Evolutionary conservation across 2,113 vertebrate species (phyloP), one percentile per base, ranked within the genome.

Genomic region (Cyprinodon brontotheroides): DNA sequence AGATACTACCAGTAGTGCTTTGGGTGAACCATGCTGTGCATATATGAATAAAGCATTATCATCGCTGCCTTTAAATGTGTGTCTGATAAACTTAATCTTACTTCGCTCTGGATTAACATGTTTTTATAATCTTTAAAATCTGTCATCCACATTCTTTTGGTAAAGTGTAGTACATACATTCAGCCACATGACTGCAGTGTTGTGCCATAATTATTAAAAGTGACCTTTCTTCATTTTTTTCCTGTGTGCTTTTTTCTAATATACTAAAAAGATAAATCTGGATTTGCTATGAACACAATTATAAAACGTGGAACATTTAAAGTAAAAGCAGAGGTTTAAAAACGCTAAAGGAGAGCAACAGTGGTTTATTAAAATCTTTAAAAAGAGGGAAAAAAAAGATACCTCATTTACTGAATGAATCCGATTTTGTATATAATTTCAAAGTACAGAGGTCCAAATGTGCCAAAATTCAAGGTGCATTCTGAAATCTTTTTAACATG

Each of bases 131-230:
- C 68, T 20, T 50, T 22, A 7, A 20, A 67, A 43, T 59, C 9
- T 3, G 29, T 70, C 20, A 9, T 15, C 15, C 13, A 20, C 4
- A 17, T 20, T 15, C 17, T 6, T 41, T 41, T 41, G 14, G 48
- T 50, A 15, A 14, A 50, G 14, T 74, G 71, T 40, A 68, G n/a
- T 76, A 10, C n/a, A 5, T 41, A 9, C 14, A 57, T 60, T 62
- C 9, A 22, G n/a, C 83, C 84, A 85, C 70, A 72, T 3, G 83
- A 7, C 17, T 61, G 66, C 62, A 65, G 75, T 64, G 50, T 60
- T 69, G 61, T 36, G n/a, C 60, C 48, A 66, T 12, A 40, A 7
- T 40, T 15, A 61, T 61, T 43, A 61, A 70, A 70, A 29, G 3
- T 47, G 7, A 65, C n/a, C 66, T 65, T 3, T 3, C 40, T 36